Evolutionary conservation across 1,140 invertebrate genomes (phyloP), one percentile per base, ranked within the genome.

Genomic region (Saccostrea cuccullata): DNA sequence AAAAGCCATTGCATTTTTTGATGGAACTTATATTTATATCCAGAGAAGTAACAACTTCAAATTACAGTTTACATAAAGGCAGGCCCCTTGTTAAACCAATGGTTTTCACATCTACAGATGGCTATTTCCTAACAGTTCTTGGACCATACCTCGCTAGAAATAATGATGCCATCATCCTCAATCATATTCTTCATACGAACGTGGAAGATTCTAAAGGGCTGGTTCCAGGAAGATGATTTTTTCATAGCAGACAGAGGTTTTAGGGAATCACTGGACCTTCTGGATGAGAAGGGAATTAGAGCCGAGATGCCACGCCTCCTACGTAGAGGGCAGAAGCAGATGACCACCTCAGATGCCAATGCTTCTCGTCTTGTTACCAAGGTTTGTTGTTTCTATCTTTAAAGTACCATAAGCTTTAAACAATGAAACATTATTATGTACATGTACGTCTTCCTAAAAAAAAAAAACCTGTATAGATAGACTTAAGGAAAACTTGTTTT

Each of bases 71-170:
- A 17, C 84, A 90, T 70, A 83, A 87, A 58, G 58, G 73, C 13
- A 86, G 86, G 56, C 86, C 87, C 23, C 73, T 90, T 55, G 86
- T 90, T 15, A 90, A 88, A 47, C 84, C 84, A n/a, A 90, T 88
- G 89, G 55, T 90, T 12, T 26, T 84, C 73, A 36, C 73, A 13
- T 36, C 73, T 23, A 90, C 84, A 55, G 70, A 17, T 56, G 84
- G 84, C 15, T 84, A 88, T 70, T 84, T 83, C 58, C 6, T 90
- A n/a, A 83, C 73, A 67, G 30, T 36, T 36, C 30, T 36, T 36
- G 30, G 30, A 36, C 30, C 30, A 36, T 36, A 36, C 0, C 30
- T 82, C 26, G 60, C 30, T 12, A 82, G 56, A 23, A 85, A 67
- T 64, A 86, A 86, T 86, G 55, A 64, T 86, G 83, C 89, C 17